Base-by-base conservation (phyloP, 2,797 vertebrate genomes). In the Pelobates cultripes region DNA sequence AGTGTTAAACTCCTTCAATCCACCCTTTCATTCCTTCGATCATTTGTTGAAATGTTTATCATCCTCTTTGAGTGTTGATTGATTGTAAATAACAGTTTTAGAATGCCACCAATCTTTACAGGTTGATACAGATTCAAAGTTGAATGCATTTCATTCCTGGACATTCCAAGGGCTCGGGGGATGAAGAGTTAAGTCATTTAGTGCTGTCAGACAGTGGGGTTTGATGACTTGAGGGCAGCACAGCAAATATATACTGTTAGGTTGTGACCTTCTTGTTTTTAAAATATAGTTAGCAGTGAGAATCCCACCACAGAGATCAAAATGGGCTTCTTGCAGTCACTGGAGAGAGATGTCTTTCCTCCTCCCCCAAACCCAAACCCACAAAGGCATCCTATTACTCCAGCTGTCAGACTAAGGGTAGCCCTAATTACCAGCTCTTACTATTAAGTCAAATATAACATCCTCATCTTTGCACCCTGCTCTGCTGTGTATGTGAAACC, bases 391-490 rank as follows among this genome's bases (percentile, higher is more conserved):
- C 80, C 70, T 77, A 78, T 79, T 83, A 79, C 57, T 78, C 70
- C 85, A 85, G 82, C 85, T 86, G 84, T 83, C 83, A 64, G 7
- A 72, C 57, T 77, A 70, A 79, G 85, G 71, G 57, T 77, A 82
- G 79, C 55, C 77, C 77, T 43, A 78, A 79, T 86, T 77, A 73
- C 72, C 69, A 66, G 41, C 64, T 71, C 84, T 83, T 44, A 78
- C 82, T 79, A 77, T 45, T 83, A 78, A 81, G 81, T 74, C 77
- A 75, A 43, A 85, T 77, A 51, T 73, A 73, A 78, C 79, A 77
- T 81, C 68, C 73, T 78, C 78, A 85, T 73, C 77, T 70, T 14
- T 72, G 15, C 47, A 71, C 40, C 61, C 72, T 70, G 53, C 51
- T 66, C 57, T 15, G 45, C 41, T 60, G 9, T 53, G 66, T 15